Evolutionary conservation across 2,797 vertebrate genomes (phyloP), one percentile per base, ranked within the genome.

Genomic region (Parauchenoglanis punctatus): DNA sequence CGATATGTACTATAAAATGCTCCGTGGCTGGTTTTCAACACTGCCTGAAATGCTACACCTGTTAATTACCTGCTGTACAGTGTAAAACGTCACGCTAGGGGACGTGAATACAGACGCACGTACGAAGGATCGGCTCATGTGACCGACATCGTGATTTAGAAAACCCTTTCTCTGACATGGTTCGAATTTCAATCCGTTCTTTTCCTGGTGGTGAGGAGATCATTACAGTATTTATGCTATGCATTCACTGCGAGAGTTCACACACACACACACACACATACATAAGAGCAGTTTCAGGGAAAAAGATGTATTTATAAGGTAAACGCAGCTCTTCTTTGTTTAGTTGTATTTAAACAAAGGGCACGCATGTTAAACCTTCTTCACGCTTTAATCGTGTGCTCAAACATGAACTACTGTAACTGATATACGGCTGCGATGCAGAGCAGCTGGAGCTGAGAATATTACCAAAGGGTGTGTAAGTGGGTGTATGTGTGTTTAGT

Each of bases 41-140:
- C 81, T 31, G 67, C 15, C 18, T 0, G 83, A 87, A 89, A 87
- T 28, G 23, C 70, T 77, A 86, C 56, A 85, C 85, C 70, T 87
- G 82, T 78, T 85, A 78, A 86, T 89, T 76, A 35, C 46, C 70
- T 31, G 40, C 4, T 72, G 17, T 31, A n/a, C 86, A 68, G 61
- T 18, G 4, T 54, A 54, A 73, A 61, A 59, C 7, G 2, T 70
- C 11, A 35, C 11, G 2, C 67, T 23, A 56, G 18, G 2, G 7
- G 4, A 12, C 61, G 7, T 5, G 59, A n/a, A 68, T 35, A 52
- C 77, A 46, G 10, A n/a, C 52, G 7, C 67, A 61, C 81, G 8
- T 65, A 54, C n/a, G 49, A 56, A 72, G 23, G 76, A 73, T 31
- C 40, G 6, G 56, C 40, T 85, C 25, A 81, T n/a, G 25, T 85